phyloP scores from a whole-genome alignment of 1,140 invertebrate species.

The Ruditapes philippinarum region DNA sequence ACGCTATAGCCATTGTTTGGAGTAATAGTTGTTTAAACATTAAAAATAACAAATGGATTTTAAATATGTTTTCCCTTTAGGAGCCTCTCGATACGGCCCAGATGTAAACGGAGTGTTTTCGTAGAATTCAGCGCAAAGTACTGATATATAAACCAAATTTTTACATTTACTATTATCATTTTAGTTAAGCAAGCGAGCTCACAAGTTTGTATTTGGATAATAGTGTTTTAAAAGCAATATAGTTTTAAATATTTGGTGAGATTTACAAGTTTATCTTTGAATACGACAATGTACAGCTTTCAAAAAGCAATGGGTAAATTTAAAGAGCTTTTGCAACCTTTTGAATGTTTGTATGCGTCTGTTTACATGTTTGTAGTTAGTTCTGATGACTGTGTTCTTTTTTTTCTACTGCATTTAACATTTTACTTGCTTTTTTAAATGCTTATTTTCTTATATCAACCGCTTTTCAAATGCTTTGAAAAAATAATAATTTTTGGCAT shows the following conservation, averaged over 20 bases:
- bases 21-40: too few species aligned
- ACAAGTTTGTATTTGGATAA: not conserved
- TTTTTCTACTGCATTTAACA: too few species aligned
- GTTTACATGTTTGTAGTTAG: too few species aligned
- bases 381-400: too few species aligned
- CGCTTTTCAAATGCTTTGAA: too few species aligned
- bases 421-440: too few species aligned
- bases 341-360: constrained; percentile 12
- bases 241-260: too few species aligned
- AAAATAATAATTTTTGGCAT: too few species aligned
- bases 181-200: not conserved
- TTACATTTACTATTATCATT: not conserved
- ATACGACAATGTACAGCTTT: not conserved
- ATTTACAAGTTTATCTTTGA: constrained; percentile 2
- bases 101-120: constrained; percentile 37
- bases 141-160: not conserved
- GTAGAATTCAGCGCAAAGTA: not conserved
- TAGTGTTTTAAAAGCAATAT: too few species aligned
- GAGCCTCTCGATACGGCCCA: not conserved
- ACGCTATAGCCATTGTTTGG: too few species aligned
- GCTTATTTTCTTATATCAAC: too few species aligned
- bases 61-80: not conserved
- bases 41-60: not conserved
- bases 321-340: constrained; percentile 24
- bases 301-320: constrained; percentile 37